A percentile compares a stretch with the other conserved stretches of the same genome.
Conservation (phyloP, 2,888 invertebrate species). For the Ceriagrion tenellum region DNA sequence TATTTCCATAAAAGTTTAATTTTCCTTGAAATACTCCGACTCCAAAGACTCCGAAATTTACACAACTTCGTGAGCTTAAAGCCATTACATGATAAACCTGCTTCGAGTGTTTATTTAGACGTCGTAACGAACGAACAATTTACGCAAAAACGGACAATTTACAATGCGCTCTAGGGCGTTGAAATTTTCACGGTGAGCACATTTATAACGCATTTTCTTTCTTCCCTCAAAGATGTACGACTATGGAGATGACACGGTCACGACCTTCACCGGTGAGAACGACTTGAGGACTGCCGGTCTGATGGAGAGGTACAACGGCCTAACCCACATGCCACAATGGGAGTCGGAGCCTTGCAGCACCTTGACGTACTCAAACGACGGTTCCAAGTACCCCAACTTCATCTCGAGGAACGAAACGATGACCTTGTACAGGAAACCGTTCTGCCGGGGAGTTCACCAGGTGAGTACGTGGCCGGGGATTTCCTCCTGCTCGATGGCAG, state of each 20-base stretch:
- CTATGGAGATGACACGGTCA: conserved; percentile 88
- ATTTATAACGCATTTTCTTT: background rate
- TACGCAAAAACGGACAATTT: no score
- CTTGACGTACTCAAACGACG: conserved; percentile 89
- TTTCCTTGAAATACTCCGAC: no score
- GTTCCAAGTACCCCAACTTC: conserved; percentile 89
- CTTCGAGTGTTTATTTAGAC: no score
- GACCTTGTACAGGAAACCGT: conserved; percentile 89
- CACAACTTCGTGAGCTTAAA: no score
- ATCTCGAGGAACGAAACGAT: conserved; percentile 85
- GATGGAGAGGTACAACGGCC: conserved; percentile 88
- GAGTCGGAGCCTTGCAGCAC: conserved; percentile 86
- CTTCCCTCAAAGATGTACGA: conserved; percentile 87
- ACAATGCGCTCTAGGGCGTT: no score
- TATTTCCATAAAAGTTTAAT: no score
- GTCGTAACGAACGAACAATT: no score
- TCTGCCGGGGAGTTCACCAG: conserved; percentile 82
- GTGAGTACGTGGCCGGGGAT: background rate
- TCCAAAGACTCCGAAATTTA: no score
- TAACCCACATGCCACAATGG: conserved; percentile 89
- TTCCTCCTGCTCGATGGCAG: no score
- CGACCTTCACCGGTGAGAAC: conserved; percentile 86
- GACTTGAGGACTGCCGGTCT: conserved; percentile 84
- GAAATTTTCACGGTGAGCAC: background rate
- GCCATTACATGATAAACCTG: no score